A percentile compares a stretch with the other conserved stretches of the same genome.
phyloP scores from a whole-genome alignment of 2,888 invertebrate genomes.

The Argyresthia goedartella region DNA sequence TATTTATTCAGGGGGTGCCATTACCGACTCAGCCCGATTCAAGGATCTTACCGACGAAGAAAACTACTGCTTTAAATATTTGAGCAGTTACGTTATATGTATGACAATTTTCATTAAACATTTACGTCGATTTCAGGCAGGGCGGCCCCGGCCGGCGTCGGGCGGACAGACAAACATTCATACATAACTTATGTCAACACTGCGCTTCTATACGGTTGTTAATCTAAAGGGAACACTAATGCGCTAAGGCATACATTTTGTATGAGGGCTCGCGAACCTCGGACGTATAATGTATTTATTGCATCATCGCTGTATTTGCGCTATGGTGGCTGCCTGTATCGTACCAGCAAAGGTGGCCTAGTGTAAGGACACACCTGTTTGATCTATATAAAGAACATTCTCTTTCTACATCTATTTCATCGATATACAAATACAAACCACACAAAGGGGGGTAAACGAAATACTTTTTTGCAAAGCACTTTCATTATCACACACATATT shows the following conservation, averaged over 20 bases:
- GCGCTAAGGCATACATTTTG: slow-evolving; percentile 36
- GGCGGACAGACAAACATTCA: slow-evolving; percentile 29
- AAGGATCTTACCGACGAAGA: slow-evolving; percentile 32
- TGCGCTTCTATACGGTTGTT: slow-evolving; percentile 36
- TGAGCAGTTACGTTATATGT: slow-evolving; percentile 60
- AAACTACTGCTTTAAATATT: slow-evolving; percentile 61
- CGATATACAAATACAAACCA: too few species aligned
- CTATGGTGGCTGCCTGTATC: slow-evolving; percentile 11
- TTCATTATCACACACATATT: too few species aligned
- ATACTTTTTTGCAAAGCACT: too few species aligned
- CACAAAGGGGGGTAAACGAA: too few species aligned
- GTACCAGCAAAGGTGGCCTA: slow-evolving; percentile 10
- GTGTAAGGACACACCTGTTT: slow-evolving; percentile 19
- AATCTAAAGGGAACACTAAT: slow-evolving; percentile 48
- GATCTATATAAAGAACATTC: neutral
- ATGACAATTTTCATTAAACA: slow-evolving; percentile 68
- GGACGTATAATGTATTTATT: slow-evolving; percentile 35
- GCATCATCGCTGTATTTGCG: slow-evolving; percentile 20
- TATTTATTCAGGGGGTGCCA: slow-evolving; percentile 59
- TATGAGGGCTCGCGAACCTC: slow-evolving; percentile 28
- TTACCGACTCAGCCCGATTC: slow-evolving; percentile 34
- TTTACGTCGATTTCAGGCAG: slow-evolving; percentile 49
- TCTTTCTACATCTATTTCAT: too few species aligned
- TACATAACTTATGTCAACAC: slow-evolving; percentile 43
- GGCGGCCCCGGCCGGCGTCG: slow-evolving; percentile 24